Percentiles rank a stretch among this genome's conserved stretches.
Evolutionary conservation across 1,140 invertebrate genomes (phyloP).

Genomic region (Ceratina japonica): DNA sequence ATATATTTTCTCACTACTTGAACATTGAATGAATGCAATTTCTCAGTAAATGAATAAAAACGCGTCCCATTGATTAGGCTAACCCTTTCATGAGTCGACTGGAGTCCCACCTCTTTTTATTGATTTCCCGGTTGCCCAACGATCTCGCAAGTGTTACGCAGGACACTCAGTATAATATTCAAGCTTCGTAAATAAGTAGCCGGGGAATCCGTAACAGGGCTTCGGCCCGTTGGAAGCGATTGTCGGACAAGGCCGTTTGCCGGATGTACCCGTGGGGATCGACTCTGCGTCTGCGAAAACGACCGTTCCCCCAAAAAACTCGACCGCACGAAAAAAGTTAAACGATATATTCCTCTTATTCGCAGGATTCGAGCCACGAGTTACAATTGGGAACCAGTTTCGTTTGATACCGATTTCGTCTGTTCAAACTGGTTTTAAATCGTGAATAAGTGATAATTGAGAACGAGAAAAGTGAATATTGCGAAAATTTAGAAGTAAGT

Average conservation of each 20-base stretch:
- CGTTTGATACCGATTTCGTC: neutral
- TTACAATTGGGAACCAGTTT: neutral
- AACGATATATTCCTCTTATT: neutral
- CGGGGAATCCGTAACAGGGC: constrained; percentile 6
- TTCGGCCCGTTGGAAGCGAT: neutral
- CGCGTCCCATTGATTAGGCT: no score
- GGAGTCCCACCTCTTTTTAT: no score
- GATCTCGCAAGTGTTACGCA: no score
- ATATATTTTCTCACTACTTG: no score
- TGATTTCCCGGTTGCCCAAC: no score
- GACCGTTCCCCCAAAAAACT: constrained; percentile 1
- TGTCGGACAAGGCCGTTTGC: constrained; percentile 14
- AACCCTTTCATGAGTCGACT: no score
- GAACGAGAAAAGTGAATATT: neutral
- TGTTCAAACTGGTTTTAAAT: neutral
- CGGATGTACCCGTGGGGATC: constrained; percentile 18
- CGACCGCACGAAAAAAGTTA: neutral
- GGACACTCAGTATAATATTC: no score
- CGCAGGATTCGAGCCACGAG: no score
- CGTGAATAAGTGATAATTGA: no score
- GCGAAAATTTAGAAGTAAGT: neutral
- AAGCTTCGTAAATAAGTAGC: no score
- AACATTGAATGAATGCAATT: no score
- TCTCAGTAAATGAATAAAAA: no score
- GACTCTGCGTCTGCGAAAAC: neutral